phyloP scores from a whole-genome alignment of 2,113 vertebrate species.

The Rana temporaria region DNA sequence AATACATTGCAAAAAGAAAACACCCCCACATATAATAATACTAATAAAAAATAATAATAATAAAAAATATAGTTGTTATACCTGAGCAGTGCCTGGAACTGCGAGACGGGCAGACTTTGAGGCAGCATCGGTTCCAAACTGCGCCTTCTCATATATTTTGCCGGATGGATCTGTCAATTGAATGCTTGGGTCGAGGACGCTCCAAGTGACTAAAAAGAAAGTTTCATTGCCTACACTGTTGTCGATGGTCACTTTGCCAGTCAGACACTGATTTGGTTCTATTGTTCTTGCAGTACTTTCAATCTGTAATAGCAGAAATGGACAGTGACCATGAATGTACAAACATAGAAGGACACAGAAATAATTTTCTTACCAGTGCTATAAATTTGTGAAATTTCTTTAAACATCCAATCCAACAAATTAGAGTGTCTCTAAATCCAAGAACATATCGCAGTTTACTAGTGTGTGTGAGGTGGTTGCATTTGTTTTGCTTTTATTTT shows the following conservation, averaged over 20 bases:
- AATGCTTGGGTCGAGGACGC: conserved; percentile 62
- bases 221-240: conserved; percentile 73
- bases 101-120: conserved; percentile 57
- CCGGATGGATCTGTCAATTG: conserved; percentile 67
- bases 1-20: no score
- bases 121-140: conserved; percentile 56
- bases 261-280: conserved; percentile 57
- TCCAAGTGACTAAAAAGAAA: no score
- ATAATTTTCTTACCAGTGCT: no score
- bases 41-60: no score
- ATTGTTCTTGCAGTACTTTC: conserved; percentile 65
- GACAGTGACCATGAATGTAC: background rate
- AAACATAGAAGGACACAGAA: no score
- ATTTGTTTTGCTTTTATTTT: no score
- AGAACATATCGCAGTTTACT: no score
- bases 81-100: conserved; percentile 72
- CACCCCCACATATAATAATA: no score
- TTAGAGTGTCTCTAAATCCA: no score
- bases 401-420: no score
- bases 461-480: no score
- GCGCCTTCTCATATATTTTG: conserved; percentile 55
- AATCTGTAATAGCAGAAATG: conserved; percentile 61
- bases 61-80: conserved; percentile 47
- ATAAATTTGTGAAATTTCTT: no score
- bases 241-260: conserved; percentile 68